phyloP scores from a whole-genome alignment of 2,797 vertebrate genomes.

The Heterohyrax brucei region DNA sequence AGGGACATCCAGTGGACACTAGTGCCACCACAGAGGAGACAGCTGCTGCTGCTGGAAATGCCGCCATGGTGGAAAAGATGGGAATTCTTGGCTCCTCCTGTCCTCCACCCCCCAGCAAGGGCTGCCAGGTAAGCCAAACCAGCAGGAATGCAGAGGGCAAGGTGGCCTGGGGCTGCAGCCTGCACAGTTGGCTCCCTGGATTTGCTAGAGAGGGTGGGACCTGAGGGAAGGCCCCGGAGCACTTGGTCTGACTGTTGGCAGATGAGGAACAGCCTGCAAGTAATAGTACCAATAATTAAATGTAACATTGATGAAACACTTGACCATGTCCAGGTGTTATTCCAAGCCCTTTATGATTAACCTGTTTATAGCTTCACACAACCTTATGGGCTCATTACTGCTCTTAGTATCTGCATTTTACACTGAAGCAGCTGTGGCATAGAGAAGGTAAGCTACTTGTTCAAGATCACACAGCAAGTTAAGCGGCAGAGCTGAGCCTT shows the following conservation, averaged over 20 bases:
- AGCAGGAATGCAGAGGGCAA: not conserved
- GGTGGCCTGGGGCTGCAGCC: not conserved
- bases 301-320: not conserved
- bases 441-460: no score
- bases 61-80: not conserved
- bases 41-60: not conserved
- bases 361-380: not conserved
- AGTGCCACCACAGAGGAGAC: not conserved
- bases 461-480: no score
- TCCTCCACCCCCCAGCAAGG: not conserved
- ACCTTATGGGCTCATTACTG: not conserved
- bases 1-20: not conserved
- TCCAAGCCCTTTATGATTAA: not conserved
- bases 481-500: not conserved
- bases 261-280: not conserved
- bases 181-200: no score
- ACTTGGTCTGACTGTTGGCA: not conserved
- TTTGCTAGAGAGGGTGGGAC: not conserved
- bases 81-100: no score
- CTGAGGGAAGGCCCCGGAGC: not conserved
- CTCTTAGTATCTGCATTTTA: not conserved
- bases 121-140: not conserved
- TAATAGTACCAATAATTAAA: not conserved
- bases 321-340: not conserved
- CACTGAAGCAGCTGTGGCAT: no score